These are phyloP conservation scores for Astreopora myriophthalma DNA, from an alignment of 64 coral and sea anemone genomes.

Conservation along the genomic window DNA sequence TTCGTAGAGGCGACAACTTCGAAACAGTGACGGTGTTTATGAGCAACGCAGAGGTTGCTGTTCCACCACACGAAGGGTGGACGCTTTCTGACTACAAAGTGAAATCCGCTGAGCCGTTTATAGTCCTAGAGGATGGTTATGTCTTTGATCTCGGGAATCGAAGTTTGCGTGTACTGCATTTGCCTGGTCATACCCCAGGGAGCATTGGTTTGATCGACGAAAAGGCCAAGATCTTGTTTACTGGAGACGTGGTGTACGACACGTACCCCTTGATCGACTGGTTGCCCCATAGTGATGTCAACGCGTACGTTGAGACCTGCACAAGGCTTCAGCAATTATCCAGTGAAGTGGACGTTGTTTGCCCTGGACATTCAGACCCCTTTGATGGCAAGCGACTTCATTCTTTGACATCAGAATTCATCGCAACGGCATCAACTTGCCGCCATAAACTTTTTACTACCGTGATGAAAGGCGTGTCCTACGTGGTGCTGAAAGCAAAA, in stretches of 20 bases:
- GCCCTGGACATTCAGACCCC: constrained; percentile 61
- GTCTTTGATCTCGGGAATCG: constrained; percentile 79
- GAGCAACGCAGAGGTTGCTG: constrained; percentile 38
- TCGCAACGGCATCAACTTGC: constrained; percentile 40
- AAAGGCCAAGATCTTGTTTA: constrained; percentile 61
- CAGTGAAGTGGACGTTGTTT: constrained; percentile 61
- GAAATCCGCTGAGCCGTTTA: constrained; percentile 51
- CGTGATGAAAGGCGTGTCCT: constrained; percentile 27
- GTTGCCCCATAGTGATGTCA: constrained; percentile 72
- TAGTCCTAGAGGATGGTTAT: constrained; percentile 68
- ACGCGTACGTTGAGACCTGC: constrained; percentile 49
- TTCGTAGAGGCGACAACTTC: constrained; percentile 70
- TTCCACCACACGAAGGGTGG: constrained; percentile 51
- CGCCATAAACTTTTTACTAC: constrained; percentile 20
- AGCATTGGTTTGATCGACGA: constrained; percentile 79
- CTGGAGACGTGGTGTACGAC: constrained; percentile 40
- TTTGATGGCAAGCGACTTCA: constrained; percentile 63
- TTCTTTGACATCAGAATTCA: constrained; percentile 55
- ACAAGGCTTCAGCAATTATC: not conserved
- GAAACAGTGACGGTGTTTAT: constrained; percentile 64
- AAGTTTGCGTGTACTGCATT: constrained; percentile 71
- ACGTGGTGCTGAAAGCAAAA: constrained; percentile 63
- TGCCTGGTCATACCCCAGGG: constrained; percentile 78
- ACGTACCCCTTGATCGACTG: constrained; percentile 61
- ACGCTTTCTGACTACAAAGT: constrained; percentile 50